Conservation (phyloP, 2,888 invertebrate genomes). For the Arenicola marina region DNA sequence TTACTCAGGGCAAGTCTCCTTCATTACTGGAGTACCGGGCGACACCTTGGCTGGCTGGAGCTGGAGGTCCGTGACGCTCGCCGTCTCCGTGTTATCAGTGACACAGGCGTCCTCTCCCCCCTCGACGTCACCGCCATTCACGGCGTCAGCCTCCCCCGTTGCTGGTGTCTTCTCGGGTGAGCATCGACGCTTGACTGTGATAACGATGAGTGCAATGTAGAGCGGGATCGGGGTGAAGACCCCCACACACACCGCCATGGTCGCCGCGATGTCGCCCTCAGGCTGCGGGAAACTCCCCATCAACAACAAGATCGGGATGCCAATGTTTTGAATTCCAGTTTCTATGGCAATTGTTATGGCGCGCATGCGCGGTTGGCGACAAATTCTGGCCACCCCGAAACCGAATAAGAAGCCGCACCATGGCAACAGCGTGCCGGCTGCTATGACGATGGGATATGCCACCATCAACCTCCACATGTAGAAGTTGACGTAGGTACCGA, state of each 20-base stretch:
- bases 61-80: too few relatives aligned
- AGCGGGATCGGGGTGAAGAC: slow-evolving; percentile 3
- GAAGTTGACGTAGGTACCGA: slow-evolving; percentile 82
- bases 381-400: slow-evolving; percentile 35
- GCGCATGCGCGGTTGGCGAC: slow-evolving; percentile 39
- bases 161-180: background rate
- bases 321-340: slow-evolving; percentile 84
- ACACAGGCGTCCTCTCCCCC: too few relatives aligned
- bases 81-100: too few relatives aligned
- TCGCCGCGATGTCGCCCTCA: slow-evolving; percentile 11
- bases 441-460: slow-evolving; percentile 52
- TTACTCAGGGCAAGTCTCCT: too few relatives aligned
- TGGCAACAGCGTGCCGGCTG: slow-evolving; percentile 46
- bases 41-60: too few relatives aligned
- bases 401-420: slow-evolving; percentile 49
- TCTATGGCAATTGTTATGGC: slow-evolving; percentile 81
- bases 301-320: slow-evolving; percentile 85
- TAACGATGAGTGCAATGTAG: background rate
- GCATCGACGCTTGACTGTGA: background rate
- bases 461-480: slow-evolving; percentile 83
- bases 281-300: slow-evolving; percentile 71
- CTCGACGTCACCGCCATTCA: too few relatives aligned
- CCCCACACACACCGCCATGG: slow-evolving; percentile 1
- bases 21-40: too few relatives aligned
- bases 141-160: background rate